Conservation (phyloP, 2,113 vertebrate genomes). For the Empidonax alnorum region DNA sequence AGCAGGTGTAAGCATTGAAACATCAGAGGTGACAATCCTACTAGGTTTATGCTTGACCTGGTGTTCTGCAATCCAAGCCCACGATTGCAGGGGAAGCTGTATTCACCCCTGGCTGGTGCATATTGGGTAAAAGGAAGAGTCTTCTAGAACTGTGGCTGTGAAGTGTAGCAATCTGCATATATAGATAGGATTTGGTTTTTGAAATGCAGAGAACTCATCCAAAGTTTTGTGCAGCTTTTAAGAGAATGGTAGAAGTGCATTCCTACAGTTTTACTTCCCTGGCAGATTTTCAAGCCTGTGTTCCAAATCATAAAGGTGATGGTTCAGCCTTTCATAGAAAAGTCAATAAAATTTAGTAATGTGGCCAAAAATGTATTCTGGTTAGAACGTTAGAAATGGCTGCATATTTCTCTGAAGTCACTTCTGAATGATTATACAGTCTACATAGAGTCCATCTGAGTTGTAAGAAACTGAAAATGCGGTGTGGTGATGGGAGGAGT, state of each 20-base stretch:
- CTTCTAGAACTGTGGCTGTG: neutral
- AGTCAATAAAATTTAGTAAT: neutral
- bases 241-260: neutral
- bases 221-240: neutral
- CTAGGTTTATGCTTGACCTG: neutral
- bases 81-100: neutral
- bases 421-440: neutral
- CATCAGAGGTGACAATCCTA: neutral
- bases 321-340: neutral
- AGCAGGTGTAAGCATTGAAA: neutral
- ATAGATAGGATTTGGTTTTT: neutral
- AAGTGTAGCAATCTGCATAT: neutral
- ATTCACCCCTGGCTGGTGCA: neutral
- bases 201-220: neutral
- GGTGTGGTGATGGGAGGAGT: neutral
- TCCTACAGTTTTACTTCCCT: neutral
- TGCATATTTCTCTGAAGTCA: neutral
- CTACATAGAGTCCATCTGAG: neutral
- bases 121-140: neutral
- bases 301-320: neutral
- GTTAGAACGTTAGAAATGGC: neutral
- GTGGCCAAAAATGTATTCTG: neutral
- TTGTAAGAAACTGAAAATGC: neutral
- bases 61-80: neutral
- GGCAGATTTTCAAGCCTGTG: neutral